Conservation (phyloP, 2,888 invertebrate genomes). For the Carcina quercana region DNA sequence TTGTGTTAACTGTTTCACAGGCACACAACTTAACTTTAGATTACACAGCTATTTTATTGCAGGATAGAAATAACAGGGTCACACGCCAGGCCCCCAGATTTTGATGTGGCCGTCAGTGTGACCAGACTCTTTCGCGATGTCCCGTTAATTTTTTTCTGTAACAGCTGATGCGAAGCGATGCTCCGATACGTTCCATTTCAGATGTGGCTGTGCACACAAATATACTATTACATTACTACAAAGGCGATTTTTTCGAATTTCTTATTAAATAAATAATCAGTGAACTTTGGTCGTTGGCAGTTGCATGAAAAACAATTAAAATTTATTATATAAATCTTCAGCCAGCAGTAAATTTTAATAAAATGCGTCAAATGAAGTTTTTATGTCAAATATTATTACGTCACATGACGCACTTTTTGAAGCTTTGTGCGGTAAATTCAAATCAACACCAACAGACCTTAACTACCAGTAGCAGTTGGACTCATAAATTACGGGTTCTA, state of each 20-base stretch:
- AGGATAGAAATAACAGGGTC: constrained; percentile 72
- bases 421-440: constrained; percentile 35
- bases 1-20: constrained; percentile 52
- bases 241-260: not conserved
- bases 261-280: too few relatives aligned
- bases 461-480: too few relatives aligned
- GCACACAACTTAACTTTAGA: constrained; percentile 58
- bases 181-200: constrained; percentile 35
- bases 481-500: too few relatives aligned
- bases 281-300: too few relatives aligned
- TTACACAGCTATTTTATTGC: constrained; percentile 72
- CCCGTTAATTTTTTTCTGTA: constrained; percentile 71
- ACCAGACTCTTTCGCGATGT: constrained; percentile 63
- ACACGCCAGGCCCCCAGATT: constrained; percentile 71
- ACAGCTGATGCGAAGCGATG: constrained; percentile 64
- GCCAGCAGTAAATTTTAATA: not conserved
- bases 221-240: not conserved
- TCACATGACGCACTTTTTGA: too few relatives aligned
- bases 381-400: too few relatives aligned
- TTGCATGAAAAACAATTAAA: not conserved
- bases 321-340: not conserved
- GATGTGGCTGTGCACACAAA: constrained; percentile 4
- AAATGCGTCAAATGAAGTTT: not conserved
- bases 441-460: too few relatives aligned
- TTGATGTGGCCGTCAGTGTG: constrained; percentile 73